Percentiles rank a stretch among this genome's conserved stretches.
Conservation (phyloP, 1,140 invertebrate genomes). For the Microvelia longipes region DNA sequence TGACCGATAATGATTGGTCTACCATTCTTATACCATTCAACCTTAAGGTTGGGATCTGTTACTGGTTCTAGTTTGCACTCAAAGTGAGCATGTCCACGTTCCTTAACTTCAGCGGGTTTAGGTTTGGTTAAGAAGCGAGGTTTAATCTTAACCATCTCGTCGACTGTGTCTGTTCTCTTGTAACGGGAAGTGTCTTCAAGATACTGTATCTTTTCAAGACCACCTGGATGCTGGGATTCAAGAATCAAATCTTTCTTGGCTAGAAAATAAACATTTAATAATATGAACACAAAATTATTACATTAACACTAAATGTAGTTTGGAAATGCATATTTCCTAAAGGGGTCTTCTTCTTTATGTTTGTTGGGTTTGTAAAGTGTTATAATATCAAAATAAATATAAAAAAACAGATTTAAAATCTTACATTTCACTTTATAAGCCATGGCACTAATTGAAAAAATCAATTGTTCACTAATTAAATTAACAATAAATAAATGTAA, state of each 20-base stretch:
- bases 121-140: constrained; percentile 73
- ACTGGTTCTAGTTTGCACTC: constrained; percentile 95
- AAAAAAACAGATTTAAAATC: no score
- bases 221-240: constrained; percentile 71
- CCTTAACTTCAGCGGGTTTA: constrained; percentile 66
- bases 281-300: not conserved
- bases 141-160: constrained; percentile 65
- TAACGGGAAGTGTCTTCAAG: constrained; percentile 75
- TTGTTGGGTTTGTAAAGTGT: not conserved
- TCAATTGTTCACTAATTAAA: no score
- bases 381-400: no score
- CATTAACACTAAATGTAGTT: not conserved
- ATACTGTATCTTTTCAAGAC: constrained; percentile 78
- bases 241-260: constrained; percentile 73
- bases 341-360: not conserved
- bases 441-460: no score
- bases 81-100: constrained; percentile 89
- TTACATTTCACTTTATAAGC: no score
- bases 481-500: not conserved
- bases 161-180: constrained; percentile 61
- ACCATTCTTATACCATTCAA: constrained; percentile 88
- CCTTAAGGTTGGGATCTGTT: constrained; percentile 81
- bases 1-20: constrained; percentile 72
- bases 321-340: not conserved
- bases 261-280: constrained; percentile 15